phyloP scores from a whole-genome alignment of 2,113 vertebrate genomes.

The Chaetops frenatus region DNA sequence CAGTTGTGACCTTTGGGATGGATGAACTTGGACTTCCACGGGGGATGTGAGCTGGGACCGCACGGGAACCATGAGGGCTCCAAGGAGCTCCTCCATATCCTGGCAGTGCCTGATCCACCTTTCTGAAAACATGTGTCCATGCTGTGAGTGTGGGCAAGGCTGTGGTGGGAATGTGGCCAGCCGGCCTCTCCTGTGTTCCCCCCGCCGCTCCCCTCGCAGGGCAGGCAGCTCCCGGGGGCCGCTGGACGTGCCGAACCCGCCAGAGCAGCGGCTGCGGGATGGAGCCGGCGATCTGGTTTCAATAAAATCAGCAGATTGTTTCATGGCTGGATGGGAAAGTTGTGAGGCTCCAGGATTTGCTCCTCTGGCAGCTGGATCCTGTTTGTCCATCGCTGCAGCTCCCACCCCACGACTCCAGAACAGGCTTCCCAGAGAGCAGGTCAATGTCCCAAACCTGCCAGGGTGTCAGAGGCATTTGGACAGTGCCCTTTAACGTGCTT shows the following conservation, averaged over 20 bases:
- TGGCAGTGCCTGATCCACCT: not conserved
- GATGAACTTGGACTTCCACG: not conserved
- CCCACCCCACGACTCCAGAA: not conserved
- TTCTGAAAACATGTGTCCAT: not conserved
- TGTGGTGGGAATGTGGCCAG: not conserved
- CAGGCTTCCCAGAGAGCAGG: not conserved
- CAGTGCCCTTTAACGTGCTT: not conserved
- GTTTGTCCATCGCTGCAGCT: slow-evolving; percentile 20
- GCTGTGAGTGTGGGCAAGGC: not conserved
- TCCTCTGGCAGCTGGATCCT: slow-evolving; percentile 59
- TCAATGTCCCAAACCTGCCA: fast-evolving
- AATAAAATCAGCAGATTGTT: slow-evolving; percentile 62
- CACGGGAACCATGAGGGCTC: fast-evolving
- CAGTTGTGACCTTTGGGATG: fast-evolving
- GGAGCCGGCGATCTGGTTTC: slow-evolving; percentile 24
- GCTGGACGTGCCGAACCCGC: slow-evolving; percentile 14
- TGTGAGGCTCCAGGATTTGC: slow-evolving; percentile 49
- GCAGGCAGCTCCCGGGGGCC: not conserved
- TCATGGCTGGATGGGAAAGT: slow-evolving; percentile 57
- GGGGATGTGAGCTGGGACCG: fast-evolving
- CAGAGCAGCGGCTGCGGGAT: not conserved
- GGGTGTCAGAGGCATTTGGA: not conserved
- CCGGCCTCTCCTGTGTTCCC: not conserved
- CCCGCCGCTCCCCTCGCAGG: not conserved
- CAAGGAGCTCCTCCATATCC: not conserved